These are phyloP conservation scores for Anarhynchus alexandrinus DNA, from an alignment of 2,113 vertebrate genomes.

Conservation along the genomic window DNA sequence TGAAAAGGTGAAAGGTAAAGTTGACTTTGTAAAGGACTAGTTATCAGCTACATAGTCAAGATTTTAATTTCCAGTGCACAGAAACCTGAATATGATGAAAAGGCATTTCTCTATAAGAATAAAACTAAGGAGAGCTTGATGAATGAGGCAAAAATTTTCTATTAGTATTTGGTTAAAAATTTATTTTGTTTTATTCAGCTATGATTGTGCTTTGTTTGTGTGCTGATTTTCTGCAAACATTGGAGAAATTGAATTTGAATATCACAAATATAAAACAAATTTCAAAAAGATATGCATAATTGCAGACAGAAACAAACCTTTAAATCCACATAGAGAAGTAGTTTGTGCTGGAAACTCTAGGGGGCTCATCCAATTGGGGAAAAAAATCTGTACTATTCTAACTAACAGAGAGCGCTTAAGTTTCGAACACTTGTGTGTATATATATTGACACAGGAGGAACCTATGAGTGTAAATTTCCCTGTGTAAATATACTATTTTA, in stretches of 20 bases:
- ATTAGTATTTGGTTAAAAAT: not conserved
- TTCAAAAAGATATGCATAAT: not conserved
- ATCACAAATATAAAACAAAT: not conserved
- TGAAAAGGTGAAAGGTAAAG: constrained; percentile 14
- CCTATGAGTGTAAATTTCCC: not conserved
- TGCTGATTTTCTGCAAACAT: not conserved
- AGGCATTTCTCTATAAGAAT: not conserved
- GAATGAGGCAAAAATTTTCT: not conserved
- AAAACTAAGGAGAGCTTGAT: not conserved
- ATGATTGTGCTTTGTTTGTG: not conserved
- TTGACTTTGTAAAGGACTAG: not conserved
- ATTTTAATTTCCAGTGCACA: not conserved
- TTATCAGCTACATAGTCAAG: not conserved
- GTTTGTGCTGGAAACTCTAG: constrained; percentile 6
- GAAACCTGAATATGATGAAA: not conserved
- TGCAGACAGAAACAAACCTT: not conserved
- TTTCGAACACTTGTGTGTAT: not conserved
- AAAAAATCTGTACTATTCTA: not conserved
- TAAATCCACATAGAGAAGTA: not conserved
- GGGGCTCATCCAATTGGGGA: not conserved
- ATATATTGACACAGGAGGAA: not conserved
- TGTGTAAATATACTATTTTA: not conserved
- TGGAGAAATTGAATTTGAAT: not conserved
- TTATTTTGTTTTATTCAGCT: not conserved
- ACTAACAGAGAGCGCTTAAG: not conserved